A percentile compares a stretch with the other conserved stretches of the same genome.
phyloP scores from a whole-genome alignment of 2,113 vertebrate genomes.

The Gymnocephalus cernua region DNA sequence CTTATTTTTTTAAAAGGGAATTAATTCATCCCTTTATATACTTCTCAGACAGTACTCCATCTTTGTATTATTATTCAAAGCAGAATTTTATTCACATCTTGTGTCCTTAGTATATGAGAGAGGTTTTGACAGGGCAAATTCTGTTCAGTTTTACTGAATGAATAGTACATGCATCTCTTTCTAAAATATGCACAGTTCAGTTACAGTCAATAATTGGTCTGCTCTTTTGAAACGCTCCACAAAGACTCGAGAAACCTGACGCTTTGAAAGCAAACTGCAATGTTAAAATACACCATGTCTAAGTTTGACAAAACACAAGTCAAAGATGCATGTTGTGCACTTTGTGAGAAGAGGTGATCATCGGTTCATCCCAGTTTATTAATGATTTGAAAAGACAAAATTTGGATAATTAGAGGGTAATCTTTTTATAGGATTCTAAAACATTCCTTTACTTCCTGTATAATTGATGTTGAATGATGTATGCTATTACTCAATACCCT shows the following conservation, averaged over 20 bases:
- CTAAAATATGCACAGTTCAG: conserved; percentile 73
- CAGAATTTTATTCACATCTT: conserved; percentile 51
- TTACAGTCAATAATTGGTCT: conserved; percentile 37
- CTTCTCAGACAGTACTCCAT: conserved; percentile 30
- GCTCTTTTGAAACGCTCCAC: conserved; percentile 49
- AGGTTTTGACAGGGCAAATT: conserved; percentile 48
- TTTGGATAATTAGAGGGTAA: neutral
- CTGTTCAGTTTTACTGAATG: conserved; percentile 20
- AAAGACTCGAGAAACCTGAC: conserved; percentile 16
- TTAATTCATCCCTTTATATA: conserved; percentile 30
- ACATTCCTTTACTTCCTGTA: neutral
- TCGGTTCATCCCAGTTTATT: neutral
- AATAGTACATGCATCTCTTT: conserved; percentile 76
- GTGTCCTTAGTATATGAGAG: conserved; percentile 28
- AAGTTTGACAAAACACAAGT: neutral
- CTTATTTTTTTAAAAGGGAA: conserved; percentile 40
- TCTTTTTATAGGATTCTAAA: neutral
- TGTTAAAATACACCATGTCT: neutral
- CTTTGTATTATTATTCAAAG: conserved; percentile 35
- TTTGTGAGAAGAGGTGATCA: neutral
- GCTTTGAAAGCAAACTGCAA: conserved; percentile 43
- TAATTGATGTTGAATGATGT: neutral
- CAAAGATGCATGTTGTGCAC: conserved; percentile 4
- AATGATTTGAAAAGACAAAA: conserved; percentile 1
- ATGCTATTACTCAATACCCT: neutral